Base-by-base conservation (phyloP, 2,888 invertebrate genomes). In the Sialis lutaria region DNA sequence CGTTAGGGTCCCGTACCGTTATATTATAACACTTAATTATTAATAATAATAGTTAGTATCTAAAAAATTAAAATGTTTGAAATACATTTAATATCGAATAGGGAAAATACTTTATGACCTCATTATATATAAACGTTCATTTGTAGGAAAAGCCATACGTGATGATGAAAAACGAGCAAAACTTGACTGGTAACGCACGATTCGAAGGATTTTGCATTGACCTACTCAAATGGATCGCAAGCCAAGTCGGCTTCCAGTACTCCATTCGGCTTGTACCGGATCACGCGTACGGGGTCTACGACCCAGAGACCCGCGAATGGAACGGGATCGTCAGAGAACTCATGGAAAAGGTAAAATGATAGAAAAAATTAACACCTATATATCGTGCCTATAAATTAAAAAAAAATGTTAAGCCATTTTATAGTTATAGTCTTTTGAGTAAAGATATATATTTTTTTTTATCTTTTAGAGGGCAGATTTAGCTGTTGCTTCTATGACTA, bases 401-500 rank as follows among this genome's bases (percentile, higher is more conserved):
- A n/a, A n/a, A n/a, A n/a, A n/a, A n/a, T n/a, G n/a, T n/a, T n/a
- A n/a, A n/a, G n/a, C n/a, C n/a, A n/a, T n/a, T n/a, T n/a, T n/a
- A n/a, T n/a, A 22, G 22, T 22, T 22, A 22, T 22, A 22, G 22
- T 4, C n/a, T n/a, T n/a, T n/a, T n/a, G n/a, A 22, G n/a, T 35
- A 9, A n/a, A 9, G n/a, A n/a, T 35, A 35, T 37, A 8, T 4
- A 6, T 44, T 31, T n/a, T 31, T 45, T 32, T 47, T 49, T 50
- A 53, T 57, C 50, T 67, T 67, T 1, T 69, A 90, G 92, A 82
- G 86, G 67, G 95, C 93, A 0, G 96, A 97, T 62, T 72, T 97
- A 54, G 96, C 95, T 0, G 91, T 96, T 1, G 95, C 92, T 0
- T 92, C 96, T 0, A 89, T 97, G 83, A 97, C 96, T 2, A 97